Percentiles rank a stretch among this genome's conserved stretches.
phyloP scores from a whole-genome alignment of 2,113 vertebrate species.

The Tringa solitaria region DNA sequence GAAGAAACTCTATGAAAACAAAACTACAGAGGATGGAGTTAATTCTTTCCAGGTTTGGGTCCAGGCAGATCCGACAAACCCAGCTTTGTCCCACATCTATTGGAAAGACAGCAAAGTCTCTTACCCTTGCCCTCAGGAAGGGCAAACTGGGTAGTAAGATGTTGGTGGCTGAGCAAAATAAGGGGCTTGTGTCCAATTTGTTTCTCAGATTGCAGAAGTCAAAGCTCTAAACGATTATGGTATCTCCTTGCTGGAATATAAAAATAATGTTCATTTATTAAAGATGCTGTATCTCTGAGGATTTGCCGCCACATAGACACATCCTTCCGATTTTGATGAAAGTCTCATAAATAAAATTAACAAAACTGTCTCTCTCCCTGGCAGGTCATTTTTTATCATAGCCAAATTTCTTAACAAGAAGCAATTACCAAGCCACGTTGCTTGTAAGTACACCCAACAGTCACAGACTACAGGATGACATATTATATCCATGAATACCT shows the following conservation, averaged over 20 bases:
- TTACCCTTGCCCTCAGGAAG: not conserved
- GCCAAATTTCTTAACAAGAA: constrained; percentile 58
- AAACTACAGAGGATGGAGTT: not conserved
- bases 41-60: constrained; percentile 13
- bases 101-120: not conserved
- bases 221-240: not conserved
- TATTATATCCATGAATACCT: constrained; percentile 60
- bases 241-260: not conserved
- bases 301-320: not conserved
- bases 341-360: constrained; percentile 53
- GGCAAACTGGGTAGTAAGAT: not conserved
- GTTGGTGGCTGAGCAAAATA: not conserved
- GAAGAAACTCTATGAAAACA: not conserved
- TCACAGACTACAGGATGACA: constrained; percentile 45
- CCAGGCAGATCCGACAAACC: not conserved
- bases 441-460: constrained; percentile 50
- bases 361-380: constrained; percentile 27
- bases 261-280: not conserved
- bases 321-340: constrained; percentile 4
- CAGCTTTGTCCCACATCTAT: not conserved
- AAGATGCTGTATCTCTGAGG: not conserved
- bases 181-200: not conserved
- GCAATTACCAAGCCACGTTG: constrained; percentile 41
- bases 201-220: not conserved
- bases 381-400: constrained; percentile 28